These are phyloP conservation scores for Cairina moschata DNA, from an alignment of 2,113 vertebrate genomes.

Conservation along the genomic window DNA sequence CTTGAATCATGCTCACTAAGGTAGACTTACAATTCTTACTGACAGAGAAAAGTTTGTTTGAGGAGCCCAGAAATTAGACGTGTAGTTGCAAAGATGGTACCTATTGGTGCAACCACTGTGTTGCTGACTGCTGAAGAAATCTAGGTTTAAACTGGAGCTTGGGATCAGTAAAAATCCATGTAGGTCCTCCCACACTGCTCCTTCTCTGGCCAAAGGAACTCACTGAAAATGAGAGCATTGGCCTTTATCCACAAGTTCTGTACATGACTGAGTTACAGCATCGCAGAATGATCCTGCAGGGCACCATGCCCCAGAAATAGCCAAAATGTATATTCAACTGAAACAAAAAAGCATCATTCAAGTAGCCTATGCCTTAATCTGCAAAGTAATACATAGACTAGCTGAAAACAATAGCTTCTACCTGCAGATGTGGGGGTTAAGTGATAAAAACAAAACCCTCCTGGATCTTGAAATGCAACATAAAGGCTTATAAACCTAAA, in stretches of 20 bases:
- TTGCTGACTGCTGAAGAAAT: background rate
- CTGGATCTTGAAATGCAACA: slow-evolving; percentile 62
- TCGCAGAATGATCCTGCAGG: background rate
- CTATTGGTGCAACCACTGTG: background rate
- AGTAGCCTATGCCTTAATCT: slow-evolving; percentile 44
- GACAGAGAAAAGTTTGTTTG: background rate
- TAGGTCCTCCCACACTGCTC: background rate
- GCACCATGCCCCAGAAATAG: background rate
- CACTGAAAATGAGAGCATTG: background rate
- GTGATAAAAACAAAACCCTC: slow-evolving; percentile 49
- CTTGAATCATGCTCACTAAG: background rate
- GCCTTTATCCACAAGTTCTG: background rate
- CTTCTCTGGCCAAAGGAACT: background rate
- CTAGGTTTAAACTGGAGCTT: background rate
- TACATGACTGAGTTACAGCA: background rate
- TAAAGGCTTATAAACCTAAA: slow-evolving; percentile 48
- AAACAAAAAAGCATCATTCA: slow-evolving; percentile 30
- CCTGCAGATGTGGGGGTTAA: slow-evolving; percentile 33
- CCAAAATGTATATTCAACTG: background rate
- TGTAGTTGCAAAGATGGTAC: background rate
- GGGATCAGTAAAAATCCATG: background rate
- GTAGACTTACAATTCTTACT: background rate
- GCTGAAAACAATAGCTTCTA: slow-evolving; percentile 30
- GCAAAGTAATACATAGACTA: slow-evolving; percentile 19
- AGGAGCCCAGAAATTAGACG: background rate